Conservation (phyloP, 2,113 vertebrate genomes). For the Cephalopterus ornatus region DNA sequence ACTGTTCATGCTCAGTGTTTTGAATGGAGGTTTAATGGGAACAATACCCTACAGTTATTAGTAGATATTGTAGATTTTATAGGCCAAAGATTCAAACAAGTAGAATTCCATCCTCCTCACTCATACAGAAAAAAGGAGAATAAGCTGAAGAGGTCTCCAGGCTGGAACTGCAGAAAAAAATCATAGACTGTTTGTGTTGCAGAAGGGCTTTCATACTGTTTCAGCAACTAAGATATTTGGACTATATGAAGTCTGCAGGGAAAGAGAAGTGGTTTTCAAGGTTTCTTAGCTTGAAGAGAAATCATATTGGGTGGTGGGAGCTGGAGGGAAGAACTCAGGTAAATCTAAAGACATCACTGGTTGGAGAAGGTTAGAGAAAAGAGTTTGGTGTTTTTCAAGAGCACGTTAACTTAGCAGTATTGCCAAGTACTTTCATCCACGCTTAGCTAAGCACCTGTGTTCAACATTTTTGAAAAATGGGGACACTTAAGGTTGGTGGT, state of each 20-base stretch:
- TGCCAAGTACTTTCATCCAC: neutral
- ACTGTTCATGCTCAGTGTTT: neutral
- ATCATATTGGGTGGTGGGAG: neutral
- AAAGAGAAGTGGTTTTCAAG: conserved; percentile 10
- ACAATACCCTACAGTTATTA: neutral
- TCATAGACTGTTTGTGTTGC: neutral
- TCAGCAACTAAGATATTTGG: conserved; percentile 11
- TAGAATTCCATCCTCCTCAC: neutral
- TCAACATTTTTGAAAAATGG: neutral
- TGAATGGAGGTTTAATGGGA: neutral
- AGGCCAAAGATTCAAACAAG: neutral
- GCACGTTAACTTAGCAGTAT: neutral
- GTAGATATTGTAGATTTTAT: neutral
- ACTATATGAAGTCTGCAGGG: neutral
- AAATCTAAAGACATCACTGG: neutral
- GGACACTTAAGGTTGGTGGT: neutral
- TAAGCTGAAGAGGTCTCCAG: conserved; percentile 26
- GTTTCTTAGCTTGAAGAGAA: neutral
- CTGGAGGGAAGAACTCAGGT: neutral
- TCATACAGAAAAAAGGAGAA: neutral
- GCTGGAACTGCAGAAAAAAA: conserved; percentile 6
- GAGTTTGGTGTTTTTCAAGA: neutral
- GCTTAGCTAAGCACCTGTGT: fast-evolving
- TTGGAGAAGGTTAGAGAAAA: neutral
- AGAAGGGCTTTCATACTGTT: conserved; percentile 17